A percentile compares a stretch with the other conserved stretches of the same genome.
phyloP scores from a whole-genome alignment of 2,888 invertebrate species.

The Acrocyrtus sp. region DNA sequence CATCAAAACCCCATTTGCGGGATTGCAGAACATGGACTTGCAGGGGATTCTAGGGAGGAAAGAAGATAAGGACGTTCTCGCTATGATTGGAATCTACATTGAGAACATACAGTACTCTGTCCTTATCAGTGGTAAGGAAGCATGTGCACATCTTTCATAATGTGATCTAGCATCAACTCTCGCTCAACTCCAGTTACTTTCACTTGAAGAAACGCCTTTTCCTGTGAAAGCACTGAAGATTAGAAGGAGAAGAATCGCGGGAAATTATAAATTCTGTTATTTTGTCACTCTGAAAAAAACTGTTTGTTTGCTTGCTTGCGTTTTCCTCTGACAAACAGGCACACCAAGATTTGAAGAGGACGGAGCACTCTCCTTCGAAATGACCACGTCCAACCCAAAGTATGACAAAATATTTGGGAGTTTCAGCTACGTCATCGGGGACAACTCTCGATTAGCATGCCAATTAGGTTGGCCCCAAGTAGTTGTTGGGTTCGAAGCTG shows the following conservation, averaged over 20 bases:
- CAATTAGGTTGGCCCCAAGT: conserved; percentile 63
- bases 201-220: background rate
- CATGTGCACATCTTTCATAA: no score
- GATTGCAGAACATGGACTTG: conserved; percentile 59
- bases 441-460: conserved; percentile 62
- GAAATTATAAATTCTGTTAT: no score
- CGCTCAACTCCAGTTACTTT: background rate
- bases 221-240: background rate
- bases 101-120: conserved; percentile 61
- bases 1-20: conserved; percentile 62
- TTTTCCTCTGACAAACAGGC: conserved; percentile 29
- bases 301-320: background rate
- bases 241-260: background rate
- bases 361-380: conserved; percentile 62
- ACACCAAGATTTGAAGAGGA: conserved; percentile 63
- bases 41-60: conserved; percentile 61
- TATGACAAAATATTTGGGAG: conserved; percentile 64
- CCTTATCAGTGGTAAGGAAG: conserved; percentile 59
- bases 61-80: conserved; percentile 61
- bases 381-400: conserved; percentile 62
- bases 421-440: conserved; percentile 63
- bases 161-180: background rate
- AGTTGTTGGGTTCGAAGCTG: conserved; percentile 60
- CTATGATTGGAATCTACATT: conserved; percentile 60
- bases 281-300: no score